Conservation (phyloP, 2,888 invertebrate genomes). For the Brenthis ino region DNA sequence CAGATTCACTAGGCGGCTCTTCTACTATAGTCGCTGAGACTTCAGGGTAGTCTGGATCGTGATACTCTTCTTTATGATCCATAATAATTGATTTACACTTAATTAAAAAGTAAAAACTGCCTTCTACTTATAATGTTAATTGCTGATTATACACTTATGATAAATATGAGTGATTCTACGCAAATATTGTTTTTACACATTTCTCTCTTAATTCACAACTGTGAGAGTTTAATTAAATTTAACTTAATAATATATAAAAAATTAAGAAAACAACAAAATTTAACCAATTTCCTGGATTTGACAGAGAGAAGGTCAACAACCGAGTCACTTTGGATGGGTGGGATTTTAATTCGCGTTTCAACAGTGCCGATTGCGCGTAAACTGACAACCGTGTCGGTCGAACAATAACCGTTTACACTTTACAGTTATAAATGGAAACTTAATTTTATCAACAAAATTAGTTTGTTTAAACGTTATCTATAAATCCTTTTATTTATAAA, state of each 20-base stretch:
- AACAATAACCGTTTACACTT: too few species aligned
- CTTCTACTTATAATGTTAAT: conserved; percentile 23
- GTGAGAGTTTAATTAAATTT: conserved; percentile 19
- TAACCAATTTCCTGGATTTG: conserved; percentile 68
- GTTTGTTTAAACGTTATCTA: too few species aligned
- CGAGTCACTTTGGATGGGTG: conserved; percentile 51
- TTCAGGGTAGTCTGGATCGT: conserved; percentile 83
- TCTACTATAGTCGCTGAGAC: conserved; percentile 52
- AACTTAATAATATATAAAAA: conserved; percentile 16
- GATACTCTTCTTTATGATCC: conserved; percentile 77
- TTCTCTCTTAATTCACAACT: conserved; percentile 30
- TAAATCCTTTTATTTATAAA: too few species aligned
- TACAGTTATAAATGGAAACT: too few species aligned
- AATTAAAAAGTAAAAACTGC: conserved; percentile 15
- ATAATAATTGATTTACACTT: conserved; percentile 46
- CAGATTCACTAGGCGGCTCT: conserved; percentile 50
- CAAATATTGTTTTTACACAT: conserved; percentile 41
- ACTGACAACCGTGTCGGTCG: conserved; percentile 1
- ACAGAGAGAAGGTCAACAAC: conserved; percentile 74
- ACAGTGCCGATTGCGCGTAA: conserved; percentile 23
- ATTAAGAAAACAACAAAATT: conserved; percentile 33
- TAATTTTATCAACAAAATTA: too few species aligned
- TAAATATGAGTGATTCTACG: conserved; percentile 45
- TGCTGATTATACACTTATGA: conserved; percentile 28
- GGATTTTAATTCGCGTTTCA: conserved; percentile 37